Evolutionary conservation across 1,140 invertebrate species (phyloP), one percentile per base, ranked within the genome.

Genomic region (Trachymyrmex cornetzi): DNA sequence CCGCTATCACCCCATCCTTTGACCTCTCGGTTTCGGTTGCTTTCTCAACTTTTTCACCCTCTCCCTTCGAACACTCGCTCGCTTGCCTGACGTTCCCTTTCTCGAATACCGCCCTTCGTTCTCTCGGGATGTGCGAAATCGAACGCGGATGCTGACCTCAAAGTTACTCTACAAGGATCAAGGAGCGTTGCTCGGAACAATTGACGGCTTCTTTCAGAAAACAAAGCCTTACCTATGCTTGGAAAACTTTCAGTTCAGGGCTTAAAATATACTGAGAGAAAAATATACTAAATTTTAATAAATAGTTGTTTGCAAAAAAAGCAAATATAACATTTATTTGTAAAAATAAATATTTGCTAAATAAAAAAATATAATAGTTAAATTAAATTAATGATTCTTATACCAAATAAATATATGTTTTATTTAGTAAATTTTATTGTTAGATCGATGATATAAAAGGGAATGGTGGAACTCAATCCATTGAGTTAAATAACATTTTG

Each of bases 21-120:
- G 30, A 12, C 55, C 30, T 48, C 66, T 24, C 19, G 22, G n/a
- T 57, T 19, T 50, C 55, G 59, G 64, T 38, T 88, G 55, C 30
- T 88, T 86, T 87, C 67, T 53, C 67, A 74, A 84, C 71, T 64
- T 81, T 85, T 57, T 50, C 44, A 48, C 34, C 53, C 22, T 86
- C 80, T 50, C 81, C 24, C 38, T 53, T 48, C 57, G 53, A 53
- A 22, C 50, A 16, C 22, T 61, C 80, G 55, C 66, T 55, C 77
- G 48, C 50, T 22, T 59, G 75, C 16, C 61, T 44, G 30, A 67
- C 63, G 34, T 38, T 81, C 48, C 30, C 48, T 81, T 71, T 71
- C 67, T 48, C 66, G 30, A n/a, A 24, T 27, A n/a, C 24, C 48
- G 38, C 80, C n/a, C 55, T 75, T 63, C 55, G 53, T 38, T 63